These are phyloP conservation scores for Alosa sapidissima DNA, from an alignment of 2,797 vertebrate species.

Conservation along the genomic window DNA sequence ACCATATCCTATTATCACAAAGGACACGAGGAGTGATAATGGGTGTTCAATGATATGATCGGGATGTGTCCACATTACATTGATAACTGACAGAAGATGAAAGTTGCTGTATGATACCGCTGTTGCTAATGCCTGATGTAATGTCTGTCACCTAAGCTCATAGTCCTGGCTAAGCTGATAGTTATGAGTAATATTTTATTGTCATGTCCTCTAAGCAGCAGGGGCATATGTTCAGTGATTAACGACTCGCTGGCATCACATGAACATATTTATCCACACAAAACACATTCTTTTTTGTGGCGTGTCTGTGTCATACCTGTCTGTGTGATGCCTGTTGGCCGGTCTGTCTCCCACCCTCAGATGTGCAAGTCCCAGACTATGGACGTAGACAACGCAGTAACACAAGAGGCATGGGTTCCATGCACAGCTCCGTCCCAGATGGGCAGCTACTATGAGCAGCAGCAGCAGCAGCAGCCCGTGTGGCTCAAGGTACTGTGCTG, in stretches of 20 bases:
- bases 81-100: not conserved
- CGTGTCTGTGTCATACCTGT: too few relatives aligned
- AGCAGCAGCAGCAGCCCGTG: constrained; percentile 60
- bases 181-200: not conserved
- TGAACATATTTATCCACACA: too few relatives aligned
- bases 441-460: constrained; percentile 57
- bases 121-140: not conserved
- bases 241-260: not conserved
- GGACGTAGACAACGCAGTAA: constrained; percentile 65
- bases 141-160: not conserved
- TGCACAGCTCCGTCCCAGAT: constrained; percentile 68
- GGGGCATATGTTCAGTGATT: not conserved
- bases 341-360: constrained; percentile 59
- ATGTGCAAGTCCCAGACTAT: constrained; percentile 77
- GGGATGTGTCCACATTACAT: too few relatives aligned
- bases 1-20: not conserved
- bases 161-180: not conserved
- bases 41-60: not conserved
- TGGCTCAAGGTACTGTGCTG: constrained; percentile 84
- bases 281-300: too few relatives aligned
- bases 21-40: not conserved
- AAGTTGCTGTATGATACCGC: not conserved
- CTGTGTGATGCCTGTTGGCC: not conserved
- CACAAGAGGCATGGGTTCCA: constrained; percentile 82
- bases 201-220: not conserved